phyloP scores from a whole-genome alignment of 2,888 invertebrate species.

The Dusona sp. region DNA sequence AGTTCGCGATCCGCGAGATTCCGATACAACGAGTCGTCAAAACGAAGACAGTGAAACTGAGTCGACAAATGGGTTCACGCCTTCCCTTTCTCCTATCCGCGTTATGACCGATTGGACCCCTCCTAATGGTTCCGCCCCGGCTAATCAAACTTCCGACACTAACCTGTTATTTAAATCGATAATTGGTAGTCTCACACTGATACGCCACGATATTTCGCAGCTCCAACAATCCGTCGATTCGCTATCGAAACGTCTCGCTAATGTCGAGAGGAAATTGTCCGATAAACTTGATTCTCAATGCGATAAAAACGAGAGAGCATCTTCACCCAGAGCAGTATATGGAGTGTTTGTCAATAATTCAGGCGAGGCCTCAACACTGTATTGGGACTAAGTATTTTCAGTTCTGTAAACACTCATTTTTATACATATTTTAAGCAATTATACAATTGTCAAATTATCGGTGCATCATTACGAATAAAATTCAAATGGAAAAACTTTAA shows the following conservation, averaged over 20 bases:
- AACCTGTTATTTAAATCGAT: constrained; percentile 20
- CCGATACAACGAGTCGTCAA: background rate
- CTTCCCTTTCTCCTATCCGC: background rate
- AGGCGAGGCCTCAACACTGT: too few relatives aligned
- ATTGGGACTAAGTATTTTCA: too few relatives aligned
- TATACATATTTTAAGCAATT: too few relatives aligned
- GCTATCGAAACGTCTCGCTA: constrained; percentile 28
- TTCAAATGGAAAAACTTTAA: too few relatives aligned
- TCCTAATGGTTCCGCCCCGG: background rate
- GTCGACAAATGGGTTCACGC: background rate
- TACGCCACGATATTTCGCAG: constrained; percentile 37
- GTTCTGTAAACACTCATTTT: too few relatives aligned
- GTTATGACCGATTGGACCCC: background rate
- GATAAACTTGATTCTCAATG: background rate
- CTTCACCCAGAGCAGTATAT: background rate
- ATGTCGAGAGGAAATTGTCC: constrained; percentile 26
- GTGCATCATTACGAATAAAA: too few relatives aligned
- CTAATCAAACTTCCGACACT: background rate
- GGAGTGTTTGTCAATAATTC: too few relatives aligned
- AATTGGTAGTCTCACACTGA: constrained; percentile 6
- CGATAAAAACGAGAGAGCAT: background rate
- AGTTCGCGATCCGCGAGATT: constrained; percentile 20
- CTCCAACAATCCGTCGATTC: constrained; percentile 32
- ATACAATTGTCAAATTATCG: too few relatives aligned
- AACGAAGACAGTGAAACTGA: background rate